Evolutionary conservation across 2,888 invertebrate genomes (phyloP).

Genomic region (Gymnocheta viridis): DNA sequence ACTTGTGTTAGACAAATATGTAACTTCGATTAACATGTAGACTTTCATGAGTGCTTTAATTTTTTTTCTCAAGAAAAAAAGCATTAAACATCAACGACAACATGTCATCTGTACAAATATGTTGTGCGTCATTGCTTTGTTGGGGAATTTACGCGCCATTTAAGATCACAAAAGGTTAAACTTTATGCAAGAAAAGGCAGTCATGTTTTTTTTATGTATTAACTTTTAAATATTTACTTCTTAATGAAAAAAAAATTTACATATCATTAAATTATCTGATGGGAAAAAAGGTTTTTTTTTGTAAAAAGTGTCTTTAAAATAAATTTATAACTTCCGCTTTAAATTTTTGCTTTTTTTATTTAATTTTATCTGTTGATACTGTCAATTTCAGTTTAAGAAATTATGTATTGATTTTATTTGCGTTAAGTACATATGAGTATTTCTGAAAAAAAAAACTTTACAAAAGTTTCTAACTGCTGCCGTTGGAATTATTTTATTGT

Average conservation of each 20-base stretch:
- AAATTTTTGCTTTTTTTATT: no score
- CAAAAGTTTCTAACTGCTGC: no score
- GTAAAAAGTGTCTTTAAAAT: neutral
- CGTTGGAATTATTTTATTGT: no score
- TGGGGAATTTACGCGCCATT: slow-evolving; percentile 2
- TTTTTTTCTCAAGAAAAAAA: neutral
- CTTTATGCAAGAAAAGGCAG: neutral
- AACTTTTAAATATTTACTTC: neutral
- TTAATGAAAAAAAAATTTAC: neutral
- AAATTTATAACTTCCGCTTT: neutral
- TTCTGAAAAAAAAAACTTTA: no score
- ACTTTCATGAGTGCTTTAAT: neutral
- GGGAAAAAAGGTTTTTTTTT: neutral
- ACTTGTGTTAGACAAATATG: neutral
- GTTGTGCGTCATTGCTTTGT: slow-evolving; percentile 22
- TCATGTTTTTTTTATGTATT: neutral
- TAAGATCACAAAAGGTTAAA: slow-evolving; percentile 19
- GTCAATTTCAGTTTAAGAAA: no score
- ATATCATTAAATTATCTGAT: neutral
- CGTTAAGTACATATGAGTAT: no score
- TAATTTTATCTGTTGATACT: neutral
- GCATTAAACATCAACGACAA: neutral
- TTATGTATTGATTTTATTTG: no score
- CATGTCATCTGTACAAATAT: neutral
- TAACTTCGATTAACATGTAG: neutral